These are phyloP conservation scores for Drosophila rufa DNA, from an alignment of 1,140 invertebrate genomes.

Conservation along the genomic window DNA sequence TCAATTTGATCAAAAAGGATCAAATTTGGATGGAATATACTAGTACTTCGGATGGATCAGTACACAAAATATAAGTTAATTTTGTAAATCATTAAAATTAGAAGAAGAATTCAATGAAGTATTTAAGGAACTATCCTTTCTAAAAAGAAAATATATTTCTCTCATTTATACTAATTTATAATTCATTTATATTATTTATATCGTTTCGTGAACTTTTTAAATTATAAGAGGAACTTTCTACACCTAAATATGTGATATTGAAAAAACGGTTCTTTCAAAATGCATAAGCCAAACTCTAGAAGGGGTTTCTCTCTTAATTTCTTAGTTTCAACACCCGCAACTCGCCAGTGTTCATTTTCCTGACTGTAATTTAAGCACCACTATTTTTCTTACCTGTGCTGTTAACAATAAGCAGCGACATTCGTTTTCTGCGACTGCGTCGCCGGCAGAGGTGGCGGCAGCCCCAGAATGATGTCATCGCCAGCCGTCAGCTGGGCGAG, in stretches of 20 bases:
- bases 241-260: no score
- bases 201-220: no score
- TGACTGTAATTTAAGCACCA: background rate
- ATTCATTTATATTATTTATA: no score
- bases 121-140: no score
- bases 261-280: no score
- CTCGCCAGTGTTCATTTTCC: background rate
- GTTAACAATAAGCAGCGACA: conserved; percentile 2
- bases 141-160: no score
- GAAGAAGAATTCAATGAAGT: no score
- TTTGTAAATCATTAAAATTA: no score
- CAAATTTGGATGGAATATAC: no score
- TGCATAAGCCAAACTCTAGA: background rate
- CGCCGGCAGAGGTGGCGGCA: conserved; percentile 21
- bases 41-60: background rate
- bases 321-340: background rate
- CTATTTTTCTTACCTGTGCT: conserved; percentile 1
- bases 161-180: no score
- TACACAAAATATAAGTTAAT: background rate
- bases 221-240: no score
- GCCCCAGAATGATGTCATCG: conserved; percentile 57
- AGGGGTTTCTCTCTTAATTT: background rate
- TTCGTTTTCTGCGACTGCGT: conserved; percentile 21
- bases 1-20: background rate
- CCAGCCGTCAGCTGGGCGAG: conserved; percentile 43